Evolutionary conservation across 2,888 invertebrate species (phyloP).

Genomic region (Phorcus lineatus): DNA sequence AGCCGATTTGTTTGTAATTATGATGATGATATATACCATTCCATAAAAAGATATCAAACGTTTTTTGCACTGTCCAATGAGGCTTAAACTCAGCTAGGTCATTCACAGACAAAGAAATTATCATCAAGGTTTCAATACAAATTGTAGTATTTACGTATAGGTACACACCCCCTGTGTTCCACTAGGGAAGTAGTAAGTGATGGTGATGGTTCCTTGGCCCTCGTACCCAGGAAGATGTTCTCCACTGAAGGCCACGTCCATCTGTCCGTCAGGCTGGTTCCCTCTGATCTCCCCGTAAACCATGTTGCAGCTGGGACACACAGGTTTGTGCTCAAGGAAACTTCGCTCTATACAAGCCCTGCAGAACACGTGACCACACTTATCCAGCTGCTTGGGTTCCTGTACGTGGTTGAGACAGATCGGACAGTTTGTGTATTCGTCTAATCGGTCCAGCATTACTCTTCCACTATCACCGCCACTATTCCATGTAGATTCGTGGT

Average conservation of each 20-base stretch:
- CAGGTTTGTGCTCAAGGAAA: constrained; percentile 52
- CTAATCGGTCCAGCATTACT: neutral
- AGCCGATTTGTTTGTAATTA: too few species aligned
- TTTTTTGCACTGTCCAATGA: too few species aligned
- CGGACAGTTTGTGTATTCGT: constrained; percentile 39
- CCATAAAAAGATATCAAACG: too few species aligned
- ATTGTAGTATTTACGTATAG: neutral
- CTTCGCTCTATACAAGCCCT: constrained; percentile 56
- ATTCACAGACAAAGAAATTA: too few species aligned
- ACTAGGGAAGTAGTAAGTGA: constrained; percentile 68
- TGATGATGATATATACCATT: too few species aligned
- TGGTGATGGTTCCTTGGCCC: constrained; percentile 45
- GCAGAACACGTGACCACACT: constrained; percentile 66
- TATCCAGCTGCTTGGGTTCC: constrained; percentile 37
- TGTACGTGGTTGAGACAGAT: constrained; percentile 55
- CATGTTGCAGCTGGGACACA: constrained; percentile 64
- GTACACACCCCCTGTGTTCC: constrained; percentile 59
- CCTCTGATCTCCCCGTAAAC: constrained; percentile 61
- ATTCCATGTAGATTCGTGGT: neutral
- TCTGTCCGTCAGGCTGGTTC: constrained; percentile 64
- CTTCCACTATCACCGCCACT: neutral
- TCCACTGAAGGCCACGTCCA: constrained; percentile 34
- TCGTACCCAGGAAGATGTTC: constrained; percentile 43
- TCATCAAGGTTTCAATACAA: too few species aligned
- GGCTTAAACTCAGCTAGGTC: too few species aligned